Evolutionary conservation across 2,797 vertebrate genomes (phyloP), one percentile per base, ranked within the genome.

Genomic region (Helostoma temminkii): DNA sequence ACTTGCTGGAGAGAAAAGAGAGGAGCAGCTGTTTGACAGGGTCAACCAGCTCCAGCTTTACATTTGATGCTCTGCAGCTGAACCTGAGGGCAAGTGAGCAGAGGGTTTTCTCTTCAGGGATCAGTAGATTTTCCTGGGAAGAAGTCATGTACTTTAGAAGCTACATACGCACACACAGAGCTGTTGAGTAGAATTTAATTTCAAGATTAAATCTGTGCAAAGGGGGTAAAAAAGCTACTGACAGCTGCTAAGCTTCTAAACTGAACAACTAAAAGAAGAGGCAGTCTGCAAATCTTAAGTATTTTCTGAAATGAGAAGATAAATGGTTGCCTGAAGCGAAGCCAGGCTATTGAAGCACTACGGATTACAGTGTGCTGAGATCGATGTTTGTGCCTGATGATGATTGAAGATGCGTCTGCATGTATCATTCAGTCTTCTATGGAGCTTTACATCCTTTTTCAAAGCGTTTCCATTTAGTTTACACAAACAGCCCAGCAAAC

Each of bases 61-160:
- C 10, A 5, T 30, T 34, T 56, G 37, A 41, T 61, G 53, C 63
- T 78, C 43, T 52, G 26, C 18, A 3, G 34, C 18, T 9, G 9
- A 58, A 48, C 34, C 47, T 1, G 15, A 25, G 36, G 37, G 1
- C 11, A 22, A 18, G n/a, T 16, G 36, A 71, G 45, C 50, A 16
- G 36, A 21, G 10, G 5, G n/a, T 45, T 45, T 66, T 3, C 37
- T 55, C 58, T 55, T 18, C 19, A 22, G 25, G 14, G 47, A 76
- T 62, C 28, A 49, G 50, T 43, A 39, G n/a, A 32, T 32, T 16
- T 11, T 12, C 16, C 2, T 21, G 15, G 14, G 6, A 28, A 52
- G 39, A 22, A 30, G 37, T 36, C 4, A 5, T 11, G 34, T n/a
- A n/a, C n/a, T n/a, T n/a, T n/a, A n/a, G n/a, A n/a, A n/a, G n/a